Evolutionary conservation across 2,113 vertebrate species (phyloP).

Genomic region (Neolamprologus sp.): DNA sequence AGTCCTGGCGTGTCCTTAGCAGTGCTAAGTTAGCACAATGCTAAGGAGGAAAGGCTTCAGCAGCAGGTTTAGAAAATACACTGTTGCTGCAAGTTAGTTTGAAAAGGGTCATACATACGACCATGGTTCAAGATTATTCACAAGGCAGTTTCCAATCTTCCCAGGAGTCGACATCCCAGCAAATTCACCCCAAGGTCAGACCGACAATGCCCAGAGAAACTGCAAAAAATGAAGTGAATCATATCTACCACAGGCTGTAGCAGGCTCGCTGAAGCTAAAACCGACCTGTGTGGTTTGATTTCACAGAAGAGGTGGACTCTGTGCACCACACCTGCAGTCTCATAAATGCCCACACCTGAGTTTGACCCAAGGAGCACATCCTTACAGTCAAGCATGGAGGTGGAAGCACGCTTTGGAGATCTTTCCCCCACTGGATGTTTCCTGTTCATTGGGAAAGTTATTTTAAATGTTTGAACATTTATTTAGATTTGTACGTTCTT

Average conservation of each 20-base stretch:
- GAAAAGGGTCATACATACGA: background rate
- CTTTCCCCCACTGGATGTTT: background rate
- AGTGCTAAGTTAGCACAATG: background rate
- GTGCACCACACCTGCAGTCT: background rate
- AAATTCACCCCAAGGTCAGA: background rate
- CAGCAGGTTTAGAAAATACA: background rate
- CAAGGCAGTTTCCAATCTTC: background rate
- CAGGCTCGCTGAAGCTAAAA: background rate
- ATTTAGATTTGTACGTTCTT: background rate
- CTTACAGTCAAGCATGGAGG: fast-evolving
- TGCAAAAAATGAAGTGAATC: background rate
- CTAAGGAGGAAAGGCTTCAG: too few relatives aligned
- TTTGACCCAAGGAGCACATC: background rate
- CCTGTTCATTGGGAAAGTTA: background rate
- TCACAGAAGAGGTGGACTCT: background rate
- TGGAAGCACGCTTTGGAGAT: background rate
- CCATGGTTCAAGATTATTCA: background rate
- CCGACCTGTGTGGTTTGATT: background rate
- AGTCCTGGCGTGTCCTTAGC: background rate
- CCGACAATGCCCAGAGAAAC: background rate
- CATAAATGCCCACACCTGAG: background rate
- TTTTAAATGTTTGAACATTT: fast-evolving
- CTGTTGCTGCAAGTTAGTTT: background rate
- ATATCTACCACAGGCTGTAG: background rate
- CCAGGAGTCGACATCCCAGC: background rate